These are phyloP conservation scores for Epizoanthus illoricatus DNA, from an alignment of 92 coral and sea anemone genomes.

Conservation along the genomic window DNA sequence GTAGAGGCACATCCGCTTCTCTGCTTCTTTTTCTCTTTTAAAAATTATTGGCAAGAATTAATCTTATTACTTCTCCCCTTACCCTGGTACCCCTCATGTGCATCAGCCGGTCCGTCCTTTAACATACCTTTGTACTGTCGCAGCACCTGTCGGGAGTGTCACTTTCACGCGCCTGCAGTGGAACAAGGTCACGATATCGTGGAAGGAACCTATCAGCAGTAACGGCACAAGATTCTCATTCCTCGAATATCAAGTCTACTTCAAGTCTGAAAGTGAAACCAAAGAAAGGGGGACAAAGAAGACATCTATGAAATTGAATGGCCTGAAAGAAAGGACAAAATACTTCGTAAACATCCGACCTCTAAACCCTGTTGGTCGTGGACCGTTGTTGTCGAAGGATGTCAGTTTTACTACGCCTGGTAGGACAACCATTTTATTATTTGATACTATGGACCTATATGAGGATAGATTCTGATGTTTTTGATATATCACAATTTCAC, in stretches of 20 bases:
- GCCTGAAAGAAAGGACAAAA: slow-evolving; percentile 59
- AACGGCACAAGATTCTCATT: slow-evolving; percentile 44
- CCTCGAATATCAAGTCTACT: slow-evolving; percentile 6
- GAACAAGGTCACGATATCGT: slow-evolving; percentile 59
- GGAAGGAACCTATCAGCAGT: slow-evolving; percentile 66
- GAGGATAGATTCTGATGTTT: no score
- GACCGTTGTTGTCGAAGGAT: slow-evolving; percentile 51
- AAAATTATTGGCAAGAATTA: no score
- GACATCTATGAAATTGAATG: slow-evolving; percentile 48
- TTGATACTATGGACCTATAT: no score
- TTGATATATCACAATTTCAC: no score
- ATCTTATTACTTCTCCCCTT: no score
- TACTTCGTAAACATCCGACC: slow-evolving; percentile 59
- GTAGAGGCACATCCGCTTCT: not conserved
- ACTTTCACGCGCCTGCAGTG: slow-evolving; percentile 56
- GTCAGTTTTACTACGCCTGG: slow-evolving; percentile 60
- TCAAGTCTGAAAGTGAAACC: not conserved
- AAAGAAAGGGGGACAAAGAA: slow-evolving; percentile 17
- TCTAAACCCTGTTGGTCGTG: slow-evolving; percentile 53
- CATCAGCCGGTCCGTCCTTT: not conserved
- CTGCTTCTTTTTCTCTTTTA: no score
- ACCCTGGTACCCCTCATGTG: not conserved
- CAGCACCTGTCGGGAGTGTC: slow-evolving; percentile 55
- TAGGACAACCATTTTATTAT: not conserved
- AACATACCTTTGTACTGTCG: not conserved